Evolutionary conservation across 2,888 invertebrate genomes (phyloP).

Genomic region (Cephalotes varians): DNA sequence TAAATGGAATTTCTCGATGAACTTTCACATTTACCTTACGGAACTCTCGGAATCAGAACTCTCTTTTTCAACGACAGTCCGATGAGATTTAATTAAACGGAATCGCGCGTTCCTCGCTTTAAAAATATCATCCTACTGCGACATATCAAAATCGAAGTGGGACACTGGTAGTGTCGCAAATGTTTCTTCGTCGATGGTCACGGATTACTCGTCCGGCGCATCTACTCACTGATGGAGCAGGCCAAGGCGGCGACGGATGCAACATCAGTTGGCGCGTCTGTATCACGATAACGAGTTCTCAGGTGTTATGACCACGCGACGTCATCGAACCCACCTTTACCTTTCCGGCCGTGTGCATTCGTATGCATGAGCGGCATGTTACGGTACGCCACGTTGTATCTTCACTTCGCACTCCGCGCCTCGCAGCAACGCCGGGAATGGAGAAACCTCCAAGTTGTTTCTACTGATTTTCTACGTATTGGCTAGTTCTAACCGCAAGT

Average conservation of each 20-base stretch:
- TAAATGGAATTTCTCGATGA: neutral
- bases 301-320: conserved; percentile 72
- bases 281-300: conserved; percentile 67
- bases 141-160: neutral
- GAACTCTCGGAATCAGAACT: neutral
- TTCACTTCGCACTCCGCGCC: conserved; percentile 25
- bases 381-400: conserved; percentile 40
- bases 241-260: conserved; percentile 46
- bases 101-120: neutral
- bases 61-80: neutral
- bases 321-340: conserved; percentile 69
- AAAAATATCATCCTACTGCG: neutral
- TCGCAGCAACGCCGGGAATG: conserved; percentile 40
- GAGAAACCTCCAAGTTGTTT: conserved; percentile 18
- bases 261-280: conserved; percentile 49
- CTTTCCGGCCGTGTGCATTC: conserved; percentile 48
- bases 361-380: conserved; percentile 30
- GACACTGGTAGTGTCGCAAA: neutral
- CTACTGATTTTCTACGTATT: neutral
- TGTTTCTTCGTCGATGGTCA: conserved; percentile 5
- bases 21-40: neutral
- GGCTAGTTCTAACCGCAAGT: neutral
- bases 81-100: neutral
- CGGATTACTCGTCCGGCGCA: conserved; percentile 26
- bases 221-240: conserved; percentile 16